A percentile compares a stretch with the other conserved stretches of the same genome.
Conservation (phyloP, 2,888 invertebrate species). For the Eustalomyia histrio region DNA sequence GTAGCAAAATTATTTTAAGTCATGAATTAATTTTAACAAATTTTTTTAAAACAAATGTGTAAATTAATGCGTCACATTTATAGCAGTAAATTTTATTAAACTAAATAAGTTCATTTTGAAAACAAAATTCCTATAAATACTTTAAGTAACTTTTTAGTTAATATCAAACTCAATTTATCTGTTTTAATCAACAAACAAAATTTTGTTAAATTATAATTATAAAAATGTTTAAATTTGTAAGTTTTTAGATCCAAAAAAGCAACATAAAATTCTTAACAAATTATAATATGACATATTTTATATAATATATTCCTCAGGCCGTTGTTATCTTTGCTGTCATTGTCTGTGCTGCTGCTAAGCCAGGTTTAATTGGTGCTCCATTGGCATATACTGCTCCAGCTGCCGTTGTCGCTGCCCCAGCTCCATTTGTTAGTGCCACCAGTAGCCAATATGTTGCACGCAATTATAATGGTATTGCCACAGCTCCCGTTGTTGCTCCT, state of each 20-base stretch:
- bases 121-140: not conserved
- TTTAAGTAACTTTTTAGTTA: not conserved
- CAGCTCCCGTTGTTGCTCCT: conserved; percentile 58
- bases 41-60: not conserved
- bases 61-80: no score
- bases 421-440: conserved; percentile 46
- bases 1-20: not conserved
- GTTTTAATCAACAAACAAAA: conserved; percentile 52
- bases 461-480: conserved; percentile 64
- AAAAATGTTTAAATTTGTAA: conserved; percentile 72
- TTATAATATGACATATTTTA: no score
- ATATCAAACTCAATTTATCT: conserved; percentile 65
- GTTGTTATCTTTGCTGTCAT: conserved; percentile 67
- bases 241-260: conserved; percentile 30
- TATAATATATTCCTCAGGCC: conserved; percentile 44
- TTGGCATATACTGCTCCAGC: conserved; percentile 68
- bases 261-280: no score
- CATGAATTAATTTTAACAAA: not conserved
- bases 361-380: conserved; percentile 66
- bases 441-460: conserved; percentile 63
- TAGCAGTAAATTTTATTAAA: not conserved
- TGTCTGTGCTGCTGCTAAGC: conserved; percentile 70
- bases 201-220: no score
- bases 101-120: no score
- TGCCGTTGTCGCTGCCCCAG: conserved; percentile 61